Evolutionary conservation across 2,113 vertebrate species (phyloP).

Genomic region (Chaetodon trifascialis): DNA sequence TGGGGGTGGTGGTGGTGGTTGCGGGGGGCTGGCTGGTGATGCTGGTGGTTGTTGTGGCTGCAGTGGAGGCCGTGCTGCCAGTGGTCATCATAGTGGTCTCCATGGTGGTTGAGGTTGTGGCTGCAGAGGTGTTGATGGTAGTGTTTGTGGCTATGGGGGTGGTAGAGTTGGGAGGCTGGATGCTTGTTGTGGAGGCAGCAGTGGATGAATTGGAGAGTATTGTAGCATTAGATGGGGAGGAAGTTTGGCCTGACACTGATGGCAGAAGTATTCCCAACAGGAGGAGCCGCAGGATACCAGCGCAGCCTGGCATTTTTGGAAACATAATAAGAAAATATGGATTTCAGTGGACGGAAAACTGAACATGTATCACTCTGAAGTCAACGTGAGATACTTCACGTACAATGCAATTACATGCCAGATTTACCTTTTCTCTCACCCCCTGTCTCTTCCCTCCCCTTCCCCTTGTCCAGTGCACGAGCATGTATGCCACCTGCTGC

Average conservation of each 20-base stretch:
- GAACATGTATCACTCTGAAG: too few species aligned
- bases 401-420: too few species aligned
- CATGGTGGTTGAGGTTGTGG: neutral
- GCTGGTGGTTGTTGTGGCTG: neutral
- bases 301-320: slow-evolving; percentile 28
- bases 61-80: too few species aligned
- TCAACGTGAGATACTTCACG: too few species aligned
- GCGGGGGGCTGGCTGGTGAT: neutral
- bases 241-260: slow-evolving; percentile 34
- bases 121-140: neutral
- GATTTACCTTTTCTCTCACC: too few species aligned
- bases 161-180: too few species aligned
- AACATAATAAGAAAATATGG: slow-evolving; percentile 11
- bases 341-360: slow-evolving; percentile 6
- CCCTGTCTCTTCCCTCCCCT: too few species aligned
- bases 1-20: neutral
- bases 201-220: rapidly evolving
- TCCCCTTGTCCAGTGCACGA: too few species aligned
- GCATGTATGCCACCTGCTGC: too few species aligned
- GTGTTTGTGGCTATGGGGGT: neutral
- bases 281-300: slow-evolving; percentile 62
- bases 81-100: neutral
- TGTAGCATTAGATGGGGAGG: rapidly evolving
- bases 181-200: neutral
- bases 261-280: slow-evolving; percentile 69